Evolutionary conservation across 2,797 vertebrate species (phyloP).

Genomic region (Galago senegalensis): DNA sequence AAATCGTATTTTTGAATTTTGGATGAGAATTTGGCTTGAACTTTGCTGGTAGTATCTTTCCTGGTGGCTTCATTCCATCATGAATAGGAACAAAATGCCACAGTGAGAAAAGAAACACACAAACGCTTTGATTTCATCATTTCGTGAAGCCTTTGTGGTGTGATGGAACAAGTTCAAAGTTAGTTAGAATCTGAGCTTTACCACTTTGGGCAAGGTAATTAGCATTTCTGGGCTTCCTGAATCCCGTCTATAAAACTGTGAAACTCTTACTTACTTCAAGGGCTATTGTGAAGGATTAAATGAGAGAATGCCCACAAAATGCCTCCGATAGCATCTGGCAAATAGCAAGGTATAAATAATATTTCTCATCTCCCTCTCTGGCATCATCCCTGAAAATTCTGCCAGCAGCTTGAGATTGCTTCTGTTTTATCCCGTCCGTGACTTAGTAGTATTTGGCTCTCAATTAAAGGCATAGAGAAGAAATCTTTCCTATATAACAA

Average conservation of each 20-base stretch:
- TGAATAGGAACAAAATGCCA: background rate
- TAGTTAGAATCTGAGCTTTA: background rate
- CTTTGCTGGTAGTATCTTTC: background rate
- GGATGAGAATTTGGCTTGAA: background rate
- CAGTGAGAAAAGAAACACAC: background rate
- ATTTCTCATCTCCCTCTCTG: background rate
- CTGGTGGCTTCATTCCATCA: background rate
- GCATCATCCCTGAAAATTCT: conserved; percentile 19
- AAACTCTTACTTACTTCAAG: background rate
- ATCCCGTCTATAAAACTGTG: background rate
- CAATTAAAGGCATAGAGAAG: background rate
- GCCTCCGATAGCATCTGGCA: background rate
- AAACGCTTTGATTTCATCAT: background rate
- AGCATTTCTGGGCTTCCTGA: background rate
- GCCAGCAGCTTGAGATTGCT: conserved; percentile 19
- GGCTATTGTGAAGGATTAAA: conserved; percentile 4
- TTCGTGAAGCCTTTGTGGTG: background rate
- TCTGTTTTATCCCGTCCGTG: background rate
- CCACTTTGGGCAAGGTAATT: background rate
- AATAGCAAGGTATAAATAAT: background rate
- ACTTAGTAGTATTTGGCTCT: background rate
- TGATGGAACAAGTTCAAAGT: background rate
- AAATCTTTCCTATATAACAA: conserved; percentile 35
- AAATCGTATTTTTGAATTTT: background rate
- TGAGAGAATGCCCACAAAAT: background rate